Conservation (phyloP, 2,113 vertebrate species). For the Genyomyrus donnyi region DNA sequence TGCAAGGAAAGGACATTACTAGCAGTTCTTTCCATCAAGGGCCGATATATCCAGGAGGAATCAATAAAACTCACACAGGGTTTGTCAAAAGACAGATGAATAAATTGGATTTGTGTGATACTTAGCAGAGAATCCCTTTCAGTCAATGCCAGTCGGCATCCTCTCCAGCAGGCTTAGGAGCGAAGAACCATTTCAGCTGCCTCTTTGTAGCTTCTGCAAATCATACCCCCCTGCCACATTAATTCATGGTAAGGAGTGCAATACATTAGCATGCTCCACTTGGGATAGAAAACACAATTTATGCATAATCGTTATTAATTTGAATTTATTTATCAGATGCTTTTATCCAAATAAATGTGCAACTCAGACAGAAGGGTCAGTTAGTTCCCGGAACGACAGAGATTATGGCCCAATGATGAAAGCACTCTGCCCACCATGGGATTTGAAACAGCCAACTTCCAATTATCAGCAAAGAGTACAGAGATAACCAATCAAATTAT, state of each 20-base stretch:
- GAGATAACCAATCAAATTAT: too few relatives aligned
- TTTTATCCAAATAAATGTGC: neutral
- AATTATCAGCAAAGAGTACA: neutral
- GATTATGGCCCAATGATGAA: neutral
- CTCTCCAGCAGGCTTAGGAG: conserved; percentile 70
- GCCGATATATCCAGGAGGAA: conserved; percentile 79
- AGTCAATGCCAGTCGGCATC: conserved; percentile 77
- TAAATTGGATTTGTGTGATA: conserved; percentile 85
- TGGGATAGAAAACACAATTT: neutral
- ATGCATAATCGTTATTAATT: neutral
- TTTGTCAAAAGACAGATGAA: conserved; percentile 79
- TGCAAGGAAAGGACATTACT: conserved; percentile 60
- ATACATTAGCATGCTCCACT: neutral
- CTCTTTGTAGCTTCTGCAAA: conserved; percentile 54
- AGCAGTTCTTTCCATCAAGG: conserved; percentile 75
- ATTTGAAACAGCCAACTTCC: neutral
- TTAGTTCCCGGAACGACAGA: neutral
- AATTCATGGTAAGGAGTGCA: neutral
- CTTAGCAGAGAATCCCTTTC: conserved; percentile 79
- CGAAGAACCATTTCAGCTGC: conserved; percentile 56
- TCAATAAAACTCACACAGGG: conserved; percentile 79
- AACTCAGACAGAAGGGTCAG: neutral
- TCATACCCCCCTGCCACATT: conserved; percentile 29
- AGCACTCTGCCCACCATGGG: neutral
- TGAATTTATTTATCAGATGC: neutral